Conservation (phyloP, 2,113 vertebrate species). For the Perca schrenkii region DNA sequence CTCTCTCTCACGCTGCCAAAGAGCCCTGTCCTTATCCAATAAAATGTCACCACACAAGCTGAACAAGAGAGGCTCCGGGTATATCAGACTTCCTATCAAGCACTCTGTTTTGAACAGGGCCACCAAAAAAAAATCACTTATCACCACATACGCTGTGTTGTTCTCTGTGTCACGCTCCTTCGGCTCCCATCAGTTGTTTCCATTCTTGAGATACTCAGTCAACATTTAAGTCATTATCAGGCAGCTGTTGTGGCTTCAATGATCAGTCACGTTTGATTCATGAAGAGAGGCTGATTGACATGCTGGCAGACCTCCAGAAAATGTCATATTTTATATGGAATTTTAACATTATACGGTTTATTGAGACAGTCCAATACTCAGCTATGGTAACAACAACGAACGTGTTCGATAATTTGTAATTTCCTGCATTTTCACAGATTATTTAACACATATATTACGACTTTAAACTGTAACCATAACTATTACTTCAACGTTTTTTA, state of each 20-base stretch:
- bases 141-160: conserved; percentile 27
- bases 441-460: neutral
- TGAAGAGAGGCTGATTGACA: neutral
- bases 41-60: conserved; percentile 81
- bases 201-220: conserved; percentile 31
- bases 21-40: conserved; percentile 70
- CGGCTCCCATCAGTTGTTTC: conserved; percentile 47
- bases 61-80: conserved; percentile 61
- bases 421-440: neutral
- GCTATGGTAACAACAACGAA: neutral
- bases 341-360: neutral
- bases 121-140: conserved; percentile 40
- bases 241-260: conserved; percentile 6
- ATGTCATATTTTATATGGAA: neutral
- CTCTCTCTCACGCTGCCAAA: conserved; percentile 31
- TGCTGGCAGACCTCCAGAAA: neutral
- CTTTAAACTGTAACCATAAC: neutral
- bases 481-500: too few relatives aligned
- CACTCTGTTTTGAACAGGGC: conserved; percentile 55
- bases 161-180: conserved; percentile 35
- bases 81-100: conserved; percentile 82
- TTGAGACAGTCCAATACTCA: neutral
- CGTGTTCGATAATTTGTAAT: neutral
- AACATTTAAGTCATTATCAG: conserved; percentile 44
- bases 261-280: neutral